Evolutionary conservation across 2,888 invertebrate genomes (phyloP).

Genomic region (Synergus gifuensis): DNA sequence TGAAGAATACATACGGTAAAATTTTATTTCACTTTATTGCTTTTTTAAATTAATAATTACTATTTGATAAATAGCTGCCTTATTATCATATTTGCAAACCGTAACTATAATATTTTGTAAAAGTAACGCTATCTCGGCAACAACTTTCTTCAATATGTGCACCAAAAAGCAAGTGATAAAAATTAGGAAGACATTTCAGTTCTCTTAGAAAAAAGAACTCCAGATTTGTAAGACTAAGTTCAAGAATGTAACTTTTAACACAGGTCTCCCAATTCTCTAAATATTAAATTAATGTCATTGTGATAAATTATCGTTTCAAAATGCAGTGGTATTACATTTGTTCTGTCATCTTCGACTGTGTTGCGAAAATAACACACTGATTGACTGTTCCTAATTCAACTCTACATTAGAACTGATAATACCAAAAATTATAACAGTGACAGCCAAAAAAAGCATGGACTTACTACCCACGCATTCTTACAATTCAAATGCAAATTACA

Average conservation of each 20-base stretch:
- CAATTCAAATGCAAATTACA: slow-evolving; percentile 9
- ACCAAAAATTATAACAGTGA: not conserved
- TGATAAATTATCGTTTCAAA: not conserved
- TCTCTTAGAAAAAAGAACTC: not conserved
- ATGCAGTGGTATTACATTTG: not conserved
- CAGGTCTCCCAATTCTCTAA: not conserved
- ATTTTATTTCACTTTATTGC: too few species aligned
- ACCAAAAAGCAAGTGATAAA: not conserved
- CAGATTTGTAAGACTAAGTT: too few species aligned
- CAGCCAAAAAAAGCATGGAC: not conserved
- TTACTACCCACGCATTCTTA: slow-evolving; percentile 1
- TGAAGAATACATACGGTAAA: too few species aligned
- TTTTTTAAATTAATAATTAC: too few species aligned
- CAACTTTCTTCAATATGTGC: not conserved
- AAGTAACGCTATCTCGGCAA: too few species aligned
- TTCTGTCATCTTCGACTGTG: too few species aligned
- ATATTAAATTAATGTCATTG: not conserved
- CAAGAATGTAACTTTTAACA: not conserved
- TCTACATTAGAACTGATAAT: slow-evolving; percentile 13
- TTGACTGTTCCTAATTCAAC: not conserved
- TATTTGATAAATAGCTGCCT: too few species aligned
- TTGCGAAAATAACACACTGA: not conserved
- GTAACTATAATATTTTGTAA: too few species aligned
- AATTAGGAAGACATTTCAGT: not conserved
- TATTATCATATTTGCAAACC: too few species aligned